Evolutionary conservation across 2,888 invertebrate genomes (phyloP), one percentile per base, ranked within the genome.

Genomic region (Lobophora halterata): DNA sequence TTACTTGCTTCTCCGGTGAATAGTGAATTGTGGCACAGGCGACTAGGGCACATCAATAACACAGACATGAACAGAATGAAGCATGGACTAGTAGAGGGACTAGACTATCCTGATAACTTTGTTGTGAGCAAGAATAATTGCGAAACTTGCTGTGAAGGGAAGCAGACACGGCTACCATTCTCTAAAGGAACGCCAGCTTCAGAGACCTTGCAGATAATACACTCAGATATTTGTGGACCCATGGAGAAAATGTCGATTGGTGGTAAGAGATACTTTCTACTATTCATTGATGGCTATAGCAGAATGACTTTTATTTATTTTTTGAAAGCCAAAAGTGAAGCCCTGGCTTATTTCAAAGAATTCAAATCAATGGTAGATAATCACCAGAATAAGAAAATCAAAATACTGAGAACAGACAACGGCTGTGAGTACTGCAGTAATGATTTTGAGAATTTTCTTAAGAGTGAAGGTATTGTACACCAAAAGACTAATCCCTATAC

Each of bases 271-370:
- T 58, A 57, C 16, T 55, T 46, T 19, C 2, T 55, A 1, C n/a
- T 55, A 3, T 53, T 55, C 21, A 25, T 54, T 0, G 54, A 58
- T 19, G 52, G 54, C 18, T 27, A 40, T 10, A 51, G 41, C 17
- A 27, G 52, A 0, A 55, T 51, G 48, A 23, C 42, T 1, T 43
- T 23, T 25, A 9, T 51, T 13, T 49, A 49, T 21, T 49, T 44
- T 11, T 1, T 36, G 13, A 25, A 13, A 14, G 2, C 5, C 14
- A 41, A 46, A 12, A 34, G 27, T 41, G 37, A 46, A 8, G 41
- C 26, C 1, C 24, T 45, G n/a, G 29, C 18, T 14, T 24, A 18
- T 20, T 44, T 44, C 11, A 27, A 39, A 8, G 7, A n/a, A 3
- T 41, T n/a, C 7, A 14, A 6, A 25, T 5, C 14, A 2, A 4